A percentile compares a stretch with the other conserved stretches of the same genome.
Conservation (phyloP, 2,888 invertebrate genomes). For the Eupithecia subfuscata region DNA sequence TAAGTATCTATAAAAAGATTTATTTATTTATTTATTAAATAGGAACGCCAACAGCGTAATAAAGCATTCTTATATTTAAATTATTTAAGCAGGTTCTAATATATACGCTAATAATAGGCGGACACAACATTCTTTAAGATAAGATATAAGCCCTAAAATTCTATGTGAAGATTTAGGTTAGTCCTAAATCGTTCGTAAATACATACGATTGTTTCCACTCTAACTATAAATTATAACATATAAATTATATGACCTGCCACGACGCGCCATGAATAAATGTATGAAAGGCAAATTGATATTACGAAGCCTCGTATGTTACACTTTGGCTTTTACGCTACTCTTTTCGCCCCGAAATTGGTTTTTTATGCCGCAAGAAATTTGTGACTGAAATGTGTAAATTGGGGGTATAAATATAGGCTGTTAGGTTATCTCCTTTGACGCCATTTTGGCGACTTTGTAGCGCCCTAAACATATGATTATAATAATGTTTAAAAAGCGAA, state of each 20-base stretch:
- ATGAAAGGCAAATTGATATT: constrained; percentile 83
- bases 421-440: not conserved
- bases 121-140: no score
- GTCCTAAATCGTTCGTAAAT: constrained; percentile 78
- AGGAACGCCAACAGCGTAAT: no score
- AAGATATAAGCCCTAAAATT: not conserved
- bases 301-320: constrained; percentile 70
- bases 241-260: constrained; percentile 82
- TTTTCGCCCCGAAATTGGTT: constrained; percentile 71
- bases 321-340: constrained; percentile 68
- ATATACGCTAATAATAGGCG: no score
- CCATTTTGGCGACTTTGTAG: constrained; percentile 3
- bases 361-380: constrained; percentile 75
- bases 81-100: no score
- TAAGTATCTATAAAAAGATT: not conserved
- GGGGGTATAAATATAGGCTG: constrained; percentile 65
- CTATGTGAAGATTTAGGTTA: constrained; percentile 38
- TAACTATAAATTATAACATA: no score
- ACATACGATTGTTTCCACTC: constrained; percentile 76
- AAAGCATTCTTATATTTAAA: no score
- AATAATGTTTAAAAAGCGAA: not conserved
- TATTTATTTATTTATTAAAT: no score
- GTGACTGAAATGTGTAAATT: constrained; percentile 78
- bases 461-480: not conserved
- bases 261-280: constrained; percentile 78